Percentiles rank a stretch among this genome's conserved stretches.
phyloP scores from a whole-genome alignment of 2,797 vertebrate species.

The Selene dorsalis region DNA sequence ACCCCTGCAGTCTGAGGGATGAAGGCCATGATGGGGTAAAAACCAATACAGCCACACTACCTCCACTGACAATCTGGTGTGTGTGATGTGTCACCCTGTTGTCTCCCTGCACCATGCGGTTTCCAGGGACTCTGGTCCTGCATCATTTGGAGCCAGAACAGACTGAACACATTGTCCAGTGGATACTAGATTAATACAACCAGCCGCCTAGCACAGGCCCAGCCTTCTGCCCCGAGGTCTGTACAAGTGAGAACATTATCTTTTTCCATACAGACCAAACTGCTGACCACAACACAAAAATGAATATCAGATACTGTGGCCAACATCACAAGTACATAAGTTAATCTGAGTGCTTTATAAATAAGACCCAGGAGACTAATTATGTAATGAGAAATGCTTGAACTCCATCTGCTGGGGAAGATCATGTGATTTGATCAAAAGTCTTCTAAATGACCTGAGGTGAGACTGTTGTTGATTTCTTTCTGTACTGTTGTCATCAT shows the following conservation, averaged over 20 bases:
- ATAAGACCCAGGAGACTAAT: neutral
- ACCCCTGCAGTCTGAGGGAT: constrained; percentile 73
- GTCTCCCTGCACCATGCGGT: constrained; percentile 22
- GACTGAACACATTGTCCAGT: constrained; percentile 29
- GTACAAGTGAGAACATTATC: constrained; percentile 20
- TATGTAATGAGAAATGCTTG: neutral
- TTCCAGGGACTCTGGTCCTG: constrained; percentile 21
- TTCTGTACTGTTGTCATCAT: neutral
- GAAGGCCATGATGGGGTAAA: constrained; percentile 69
- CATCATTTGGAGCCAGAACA: constrained; percentile 59
- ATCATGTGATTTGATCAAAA: neutral
- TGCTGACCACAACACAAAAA: constrained; percentile 15
- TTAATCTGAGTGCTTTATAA: neutral
- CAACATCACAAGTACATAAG: neutral
- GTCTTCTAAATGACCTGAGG: neutral
- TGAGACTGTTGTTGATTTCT: neutral
- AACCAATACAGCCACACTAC: constrained; percentile 43
- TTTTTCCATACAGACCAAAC: constrained; percentile 22
- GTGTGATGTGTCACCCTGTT: constrained; percentile 37
- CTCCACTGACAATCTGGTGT: constrained; percentile 24
- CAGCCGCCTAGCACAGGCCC: constrained; percentile 26
- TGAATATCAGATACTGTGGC: constrained; percentile 16
- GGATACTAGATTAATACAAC: constrained; percentile 54
- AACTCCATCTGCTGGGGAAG: neutral
- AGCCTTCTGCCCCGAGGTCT: constrained; percentile 33